Conservation (phyloP, 2,888 invertebrate genomes). For the Malachius bipustulatus region DNA sequence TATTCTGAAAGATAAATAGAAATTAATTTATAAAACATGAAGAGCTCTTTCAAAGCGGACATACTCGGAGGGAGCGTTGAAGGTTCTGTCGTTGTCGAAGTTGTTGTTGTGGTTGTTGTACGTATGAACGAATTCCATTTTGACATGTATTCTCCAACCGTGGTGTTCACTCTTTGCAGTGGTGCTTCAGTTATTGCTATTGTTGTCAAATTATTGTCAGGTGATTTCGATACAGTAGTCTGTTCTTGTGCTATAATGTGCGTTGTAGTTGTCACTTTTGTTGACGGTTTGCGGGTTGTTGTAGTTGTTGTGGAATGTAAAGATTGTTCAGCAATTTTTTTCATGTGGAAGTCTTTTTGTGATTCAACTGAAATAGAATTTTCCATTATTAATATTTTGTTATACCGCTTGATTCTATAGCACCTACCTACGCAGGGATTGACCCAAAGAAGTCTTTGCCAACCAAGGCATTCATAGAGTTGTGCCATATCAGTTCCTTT, state of each 20-base stretch:
- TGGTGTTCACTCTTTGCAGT: constrained; percentile 33
- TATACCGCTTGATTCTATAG: constrained; percentile 7
- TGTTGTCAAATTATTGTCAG: constrained; percentile 26
- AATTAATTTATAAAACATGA: constrained; percentile 11
- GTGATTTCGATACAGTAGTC: constrained; percentile 21
- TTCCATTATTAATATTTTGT: background rate
- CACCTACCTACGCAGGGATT: constrained; percentile 85
- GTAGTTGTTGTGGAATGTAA: constrained; percentile 39
- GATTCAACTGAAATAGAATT: constrained; percentile 57
- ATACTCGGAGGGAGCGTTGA: constrained; percentile 23
- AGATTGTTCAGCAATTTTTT: constrained; percentile 41
- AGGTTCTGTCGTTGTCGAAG: constrained; percentile 34
- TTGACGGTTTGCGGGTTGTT: constrained; percentile 36
- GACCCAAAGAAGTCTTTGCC: constrained; percentile 82
- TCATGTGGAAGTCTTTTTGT: constrained; percentile 75
- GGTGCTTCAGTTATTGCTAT: constrained; percentile 32
- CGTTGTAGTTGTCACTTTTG: constrained; percentile 28
- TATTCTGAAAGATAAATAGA: constrained; percentile 59
- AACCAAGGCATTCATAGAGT: constrained; percentile 78
- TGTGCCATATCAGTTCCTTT: constrained; percentile 75
- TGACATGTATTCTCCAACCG: constrained; percentile 39
- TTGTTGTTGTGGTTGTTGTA: constrained; percentile 32
- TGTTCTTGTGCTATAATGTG: constrained; percentile 14
- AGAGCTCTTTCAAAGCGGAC: constrained; percentile 9
- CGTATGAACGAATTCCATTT: constrained; percentile 36